phyloP scores from a whole-genome alignment of 30 jellyfish, hydroid and myxozoan genomes.

The Haliclystus octoradiatus region DNA sequence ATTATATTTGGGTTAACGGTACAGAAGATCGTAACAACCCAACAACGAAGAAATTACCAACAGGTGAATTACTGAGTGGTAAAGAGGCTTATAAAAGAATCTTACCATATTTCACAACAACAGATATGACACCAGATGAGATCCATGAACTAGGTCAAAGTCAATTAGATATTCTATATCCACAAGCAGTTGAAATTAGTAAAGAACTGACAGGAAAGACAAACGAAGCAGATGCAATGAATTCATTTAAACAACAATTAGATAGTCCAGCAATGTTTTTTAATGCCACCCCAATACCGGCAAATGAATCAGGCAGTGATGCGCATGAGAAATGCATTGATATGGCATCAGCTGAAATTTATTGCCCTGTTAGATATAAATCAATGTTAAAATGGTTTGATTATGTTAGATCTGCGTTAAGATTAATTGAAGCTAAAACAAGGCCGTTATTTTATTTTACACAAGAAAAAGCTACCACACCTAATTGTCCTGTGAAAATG shows the following conservation, averaged over 20 bases:
- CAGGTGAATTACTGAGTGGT: conserved; percentile 81
- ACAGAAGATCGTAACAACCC: conserved; percentile 39
- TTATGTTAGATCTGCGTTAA: conserved; percentile 34
- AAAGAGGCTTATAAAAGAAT: conserved; percentile 63
- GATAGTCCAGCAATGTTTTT: conserved; percentile 46
- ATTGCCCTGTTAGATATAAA: conserved; percentile 81
- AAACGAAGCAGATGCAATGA: conserved; percentile 41
- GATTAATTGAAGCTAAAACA: conserved; percentile 59
- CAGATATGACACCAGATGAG: conserved; percentile 39
- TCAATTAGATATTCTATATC: conserved; percentile 43
- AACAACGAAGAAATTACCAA: conserved; percentile 69
- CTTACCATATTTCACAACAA: conserved; percentile 86
- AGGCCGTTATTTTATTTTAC: conserved; percentile 48
- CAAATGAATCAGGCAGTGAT: conserved; percentile 54
- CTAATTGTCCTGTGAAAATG: conserved; percentile 82
- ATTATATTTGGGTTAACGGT: conserved; percentile 56
- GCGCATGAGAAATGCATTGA: conserved; percentile 55
- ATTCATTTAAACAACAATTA: conserved; percentile 41
- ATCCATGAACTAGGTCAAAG: conserved; percentile 55
- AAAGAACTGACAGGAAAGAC: conserved; percentile 20
- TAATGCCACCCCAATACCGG: conserved; percentile 75
- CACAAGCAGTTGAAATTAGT: conserved; percentile 59
- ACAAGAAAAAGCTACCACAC: conserved; percentile 63
- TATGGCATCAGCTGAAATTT: conserved; percentile 58
- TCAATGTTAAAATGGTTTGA: conserved; percentile 89